These are phyloP conservation scores for Nibea albiflora DNA, from an alignment of 2,113 vertebrate species.

Conservation along the genomic window DNA sequence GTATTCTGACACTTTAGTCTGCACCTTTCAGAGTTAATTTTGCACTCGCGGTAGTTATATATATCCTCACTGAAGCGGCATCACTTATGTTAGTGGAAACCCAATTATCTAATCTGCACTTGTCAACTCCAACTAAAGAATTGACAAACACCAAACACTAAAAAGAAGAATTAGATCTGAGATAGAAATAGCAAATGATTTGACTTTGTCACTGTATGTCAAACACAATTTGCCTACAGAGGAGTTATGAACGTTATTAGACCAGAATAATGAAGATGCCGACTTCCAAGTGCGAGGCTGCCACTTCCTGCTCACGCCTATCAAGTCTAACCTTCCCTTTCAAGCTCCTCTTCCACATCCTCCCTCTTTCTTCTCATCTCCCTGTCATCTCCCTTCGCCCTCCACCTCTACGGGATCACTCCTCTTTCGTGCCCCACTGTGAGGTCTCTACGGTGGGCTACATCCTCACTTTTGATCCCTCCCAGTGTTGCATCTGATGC, in stretches of 20 bases:
- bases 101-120: not conserved
- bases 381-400: not conserved
- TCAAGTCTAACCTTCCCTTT: not conserved
- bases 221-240: slow-evolving; percentile 3
- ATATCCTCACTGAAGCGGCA: not conserved
- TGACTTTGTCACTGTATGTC: not conserved
- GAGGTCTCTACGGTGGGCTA: slow-evolving; percentile 15
- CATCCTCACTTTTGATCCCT: slow-evolving; percentile 42
- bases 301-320: not conserved
- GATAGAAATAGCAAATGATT: slow-evolving; percentile 1
- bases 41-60: not conserved
- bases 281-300: not conserved
- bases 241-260: not conserved
- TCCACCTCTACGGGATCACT: not conserved
- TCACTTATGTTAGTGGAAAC: not conserved
- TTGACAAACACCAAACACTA: not conserved
- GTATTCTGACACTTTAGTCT: not conserved
- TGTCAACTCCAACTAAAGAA: not conserved
- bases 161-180: not conserved
- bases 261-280: not conserved
- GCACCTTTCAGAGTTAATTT: slow-evolving; percentile 1
- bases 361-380: not conserved
- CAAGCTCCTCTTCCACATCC: not conserved
- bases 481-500: slow-evolving; percentile 40
- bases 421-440: slow-evolving; percentile 14